Base-by-base conservation (phyloP, 2,113 vertebrate species). In the Notiomystis cincta region DNA sequence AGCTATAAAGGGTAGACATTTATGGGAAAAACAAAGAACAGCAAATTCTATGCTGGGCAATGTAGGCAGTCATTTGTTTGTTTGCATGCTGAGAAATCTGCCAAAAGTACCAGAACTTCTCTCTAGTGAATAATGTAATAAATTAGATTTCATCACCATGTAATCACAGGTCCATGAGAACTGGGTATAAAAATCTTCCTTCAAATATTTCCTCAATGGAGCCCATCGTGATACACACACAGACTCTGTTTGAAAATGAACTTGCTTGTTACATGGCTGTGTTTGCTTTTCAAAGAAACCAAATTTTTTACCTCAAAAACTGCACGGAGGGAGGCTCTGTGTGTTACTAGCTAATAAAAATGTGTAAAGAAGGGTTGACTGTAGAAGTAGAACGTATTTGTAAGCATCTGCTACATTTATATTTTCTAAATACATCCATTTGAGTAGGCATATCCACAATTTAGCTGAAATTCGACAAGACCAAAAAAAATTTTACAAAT, bases 71-170 rank as follows among this genome's bases (percentile, higher is more conserved):
- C 60, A 45, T 96, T 93, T 92, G 85, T 96, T 95, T 93, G 93
- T 92, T 91, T 96, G 70, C 77, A 73, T 73, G 87, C 89, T 94
- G 93, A 92, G 82, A 95, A 95, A 95, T 53, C 83, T 90, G 84
- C 91, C 94, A 93, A 71, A 90, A 93, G 73, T 45, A 76, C 78
- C 71, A 79, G 87, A 87, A 94, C 31, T 69, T 77, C 48, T 77
- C 94, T 95, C 93, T 64, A 25, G 95, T 92, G 87, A 72, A 75
- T 97, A 92, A 95, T 85, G 86, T 75, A 95, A 94, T 96, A 96
- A 94, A 97, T 95, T 95, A 90, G 86, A 88, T 93, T 94, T 82
- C 91, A 90, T 85, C 88, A 62, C 45, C 35, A 23, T 69, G 37
- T 81, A 90, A 82, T 93, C 90, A 85, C 58, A 66, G 67, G 67